These are phyloP conservation scores for Ptychoptera contaminata DNA, from an alignment of 2,888 invertebrate genomes.

Conservation along the genomic window DNA sequence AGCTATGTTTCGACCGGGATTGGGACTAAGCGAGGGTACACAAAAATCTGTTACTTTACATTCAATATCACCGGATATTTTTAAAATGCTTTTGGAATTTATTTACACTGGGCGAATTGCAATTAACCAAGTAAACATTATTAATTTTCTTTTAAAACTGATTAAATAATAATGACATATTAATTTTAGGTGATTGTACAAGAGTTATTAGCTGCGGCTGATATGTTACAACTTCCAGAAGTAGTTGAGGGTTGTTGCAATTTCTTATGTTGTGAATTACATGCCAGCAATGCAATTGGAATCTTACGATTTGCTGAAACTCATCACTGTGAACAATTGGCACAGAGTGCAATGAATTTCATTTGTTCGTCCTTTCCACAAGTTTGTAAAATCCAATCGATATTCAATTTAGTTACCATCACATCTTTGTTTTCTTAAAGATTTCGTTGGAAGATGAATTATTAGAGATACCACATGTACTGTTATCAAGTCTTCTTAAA, in stretches of 20 bases:
- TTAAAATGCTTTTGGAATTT: conserved; percentile 66
- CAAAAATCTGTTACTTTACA: conserved; percentile 67
- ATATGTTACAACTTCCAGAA: conserved; percentile 79
- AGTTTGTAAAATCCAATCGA: no score
- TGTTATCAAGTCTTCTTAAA: conserved; percentile 58
- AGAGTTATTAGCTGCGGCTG: conserved; percentile 75
- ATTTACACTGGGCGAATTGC: conserved; percentile 62
- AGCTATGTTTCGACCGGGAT: conserved; percentile 71
- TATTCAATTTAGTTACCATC: not conserved
- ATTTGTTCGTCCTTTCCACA: conserved; percentile 74
- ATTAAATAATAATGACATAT: not conserved
- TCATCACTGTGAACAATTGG: conserved; percentile 65
- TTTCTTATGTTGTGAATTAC: conserved; percentile 69
- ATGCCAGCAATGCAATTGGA: conserved; percentile 77
- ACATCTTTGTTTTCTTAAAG: conserved; percentile 11
- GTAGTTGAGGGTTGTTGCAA: conserved; percentile 70
- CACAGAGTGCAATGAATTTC: conserved; percentile 61
- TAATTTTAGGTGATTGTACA: conserved; percentile 54
- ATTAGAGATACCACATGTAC: conserved; percentile 61
- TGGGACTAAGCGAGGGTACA: conserved; percentile 64
- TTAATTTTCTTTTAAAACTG: not conserved
- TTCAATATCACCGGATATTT: conserved; percentile 56
- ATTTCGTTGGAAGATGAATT: conserved; percentile 65
- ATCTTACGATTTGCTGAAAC: conserved; percentile 83
- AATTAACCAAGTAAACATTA: conserved; percentile 24